Conservation (phyloP, 1,140 invertebrate genomes). For the Adoxophyes honmai region DNA sequence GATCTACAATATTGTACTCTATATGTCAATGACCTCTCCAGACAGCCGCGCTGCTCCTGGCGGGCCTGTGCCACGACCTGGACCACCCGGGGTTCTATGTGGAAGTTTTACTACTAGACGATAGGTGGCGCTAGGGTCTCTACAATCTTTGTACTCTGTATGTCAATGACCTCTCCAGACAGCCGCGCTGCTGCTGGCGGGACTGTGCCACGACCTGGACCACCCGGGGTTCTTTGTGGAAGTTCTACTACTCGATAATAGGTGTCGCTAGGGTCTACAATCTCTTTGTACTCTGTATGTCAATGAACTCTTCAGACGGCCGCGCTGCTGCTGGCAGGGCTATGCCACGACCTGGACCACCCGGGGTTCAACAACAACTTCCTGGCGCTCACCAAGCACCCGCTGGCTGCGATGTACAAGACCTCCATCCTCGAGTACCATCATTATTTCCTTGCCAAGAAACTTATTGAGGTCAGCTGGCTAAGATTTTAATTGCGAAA, state of each 20-base stretch:
- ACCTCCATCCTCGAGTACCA: slow-evolving; percentile 78
- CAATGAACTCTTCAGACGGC: slow-evolving; percentile 53
- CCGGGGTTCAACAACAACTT: slow-evolving; percentile 79
- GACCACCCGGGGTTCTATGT: slow-evolving; percentile 78
- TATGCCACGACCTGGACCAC: slow-evolving; percentile 80
- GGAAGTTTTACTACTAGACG: no score
- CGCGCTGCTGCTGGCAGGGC: slow-evolving; percentile 72
- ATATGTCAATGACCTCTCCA: no score
- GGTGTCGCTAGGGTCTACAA: no score
- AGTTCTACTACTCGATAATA: no score
- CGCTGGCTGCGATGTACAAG: slow-evolving; percentile 72
- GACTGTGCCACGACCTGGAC: slow-evolving; percentile 79
- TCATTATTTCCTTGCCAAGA: slow-evolving; percentile 75
- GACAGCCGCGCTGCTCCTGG: slow-evolving; percentile 73
- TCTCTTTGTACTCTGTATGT: no score
- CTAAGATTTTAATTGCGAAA: no score
- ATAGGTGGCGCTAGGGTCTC: no score
- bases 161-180: no score
- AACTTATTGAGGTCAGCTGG: slow-evolving; percentile 70
- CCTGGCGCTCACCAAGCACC: slow-evolving; percentile 69
- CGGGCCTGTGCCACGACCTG: slow-evolving; percentile 78
- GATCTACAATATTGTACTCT: no score
- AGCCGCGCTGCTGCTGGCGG: slow-evolving; percentile 72
- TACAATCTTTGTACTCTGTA: no score
- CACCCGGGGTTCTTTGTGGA: slow-evolving; percentile 77